Percentiles rank a stretch among this genome's conserved stretches.
Conservation (phyloP, 2,888 invertebrate species). For the Torymus tubicola region DNA sequence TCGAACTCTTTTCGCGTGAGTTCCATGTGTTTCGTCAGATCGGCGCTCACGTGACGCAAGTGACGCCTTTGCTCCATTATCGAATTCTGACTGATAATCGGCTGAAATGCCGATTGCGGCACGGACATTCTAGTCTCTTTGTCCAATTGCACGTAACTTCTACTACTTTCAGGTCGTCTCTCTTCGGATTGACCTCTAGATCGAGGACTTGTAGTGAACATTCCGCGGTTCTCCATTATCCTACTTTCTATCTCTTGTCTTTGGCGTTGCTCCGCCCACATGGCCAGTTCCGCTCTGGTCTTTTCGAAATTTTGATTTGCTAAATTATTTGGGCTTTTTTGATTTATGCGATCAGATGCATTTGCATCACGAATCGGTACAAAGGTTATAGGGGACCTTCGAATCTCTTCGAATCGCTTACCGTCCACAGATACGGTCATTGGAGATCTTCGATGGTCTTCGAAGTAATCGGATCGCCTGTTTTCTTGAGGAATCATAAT, state of each 20-base stretch:
- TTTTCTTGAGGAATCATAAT: conserved; percentile 68
- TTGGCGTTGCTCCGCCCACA: conserved; percentile 74
- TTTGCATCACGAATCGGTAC: conserved; percentile 71
- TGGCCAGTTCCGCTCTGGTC: conserved; percentile 72
- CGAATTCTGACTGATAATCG: conserved; percentile 73
- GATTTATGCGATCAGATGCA: conserved; percentile 67
- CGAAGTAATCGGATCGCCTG: conserved; percentile 73
- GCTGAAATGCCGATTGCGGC: conserved; percentile 72
- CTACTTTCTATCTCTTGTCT: conserved; percentile 72
- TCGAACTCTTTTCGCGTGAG: conserved; percentile 73
- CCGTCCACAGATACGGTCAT: conserved; percentile 68
- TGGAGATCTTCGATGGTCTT: conserved; percentile 73
- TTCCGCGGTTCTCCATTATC: conserved; percentile 64
- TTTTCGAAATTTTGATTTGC: conserved; percentile 73
- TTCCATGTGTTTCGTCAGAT: conserved; percentile 74
- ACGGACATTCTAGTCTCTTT: conserved; percentile 70
- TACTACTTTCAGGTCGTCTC: conserved; percentile 59
- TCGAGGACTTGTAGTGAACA: conserved; percentile 71
- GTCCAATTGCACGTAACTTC: conserved; percentile 59
- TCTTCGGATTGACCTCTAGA: conserved; percentile 73
- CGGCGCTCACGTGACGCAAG: conserved; percentile 73
- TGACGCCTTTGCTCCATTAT: conserved; percentile 75
- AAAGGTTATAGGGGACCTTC: conserved; percentile 74
- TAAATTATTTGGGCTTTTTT: conserved; percentile 72
- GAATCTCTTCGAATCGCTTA: conserved; percentile 71